phyloP scores from a whole-genome alignment of 2,888 invertebrate genomes.

The Acronicta leporina region DNA sequence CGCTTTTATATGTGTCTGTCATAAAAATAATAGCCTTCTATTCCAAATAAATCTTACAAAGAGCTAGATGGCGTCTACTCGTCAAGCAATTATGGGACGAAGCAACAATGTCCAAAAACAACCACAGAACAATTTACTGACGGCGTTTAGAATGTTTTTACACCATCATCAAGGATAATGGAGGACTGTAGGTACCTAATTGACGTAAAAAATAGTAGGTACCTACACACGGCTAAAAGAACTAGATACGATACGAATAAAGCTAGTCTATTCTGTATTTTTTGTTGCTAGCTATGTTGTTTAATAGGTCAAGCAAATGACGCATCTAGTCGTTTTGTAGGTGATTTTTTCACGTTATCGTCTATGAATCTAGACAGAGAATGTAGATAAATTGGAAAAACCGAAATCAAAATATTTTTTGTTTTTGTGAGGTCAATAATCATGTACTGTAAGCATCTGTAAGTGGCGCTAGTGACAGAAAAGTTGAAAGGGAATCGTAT shows the following conservation, averaged over 20 bases:
- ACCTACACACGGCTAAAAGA: constrained; percentile 17
- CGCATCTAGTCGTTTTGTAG: constrained; percentile 60
- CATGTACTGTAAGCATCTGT: too few relatives aligned
- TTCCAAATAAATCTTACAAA: constrained; percentile 16
- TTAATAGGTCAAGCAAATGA: constrained; percentile 80
- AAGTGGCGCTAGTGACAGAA: too few relatives aligned
- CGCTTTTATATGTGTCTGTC: neutral
- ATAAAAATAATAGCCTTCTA: constrained; percentile 7
- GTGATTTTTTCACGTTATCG: constrained; percentile 39
- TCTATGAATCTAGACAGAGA: neutral
- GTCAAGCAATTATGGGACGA: constrained; percentile 34
- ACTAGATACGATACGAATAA: constrained; percentile 36
- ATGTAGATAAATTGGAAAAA: neutral
- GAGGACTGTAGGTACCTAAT: constrained; percentile 63
- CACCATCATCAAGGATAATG: constrained; percentile 60
- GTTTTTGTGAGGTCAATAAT: too few relatives aligned
- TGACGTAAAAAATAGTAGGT: constrained; percentile 61
- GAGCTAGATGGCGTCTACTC: too few relatives aligned
- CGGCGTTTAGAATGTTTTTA: constrained; percentile 51
- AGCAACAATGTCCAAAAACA: constrained; percentile 43
- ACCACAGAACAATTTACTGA: constrained; percentile 46
- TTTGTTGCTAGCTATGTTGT: constrained; percentile 60
- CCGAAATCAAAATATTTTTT: neutral
- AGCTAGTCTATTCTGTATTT: constrained; percentile 42
- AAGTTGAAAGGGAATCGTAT: too few relatives aligned